These are phyloP conservation scores for Vidua macroura DNA, from an alignment of 2,113 vertebrate species.

Conservation along the genomic window DNA sequence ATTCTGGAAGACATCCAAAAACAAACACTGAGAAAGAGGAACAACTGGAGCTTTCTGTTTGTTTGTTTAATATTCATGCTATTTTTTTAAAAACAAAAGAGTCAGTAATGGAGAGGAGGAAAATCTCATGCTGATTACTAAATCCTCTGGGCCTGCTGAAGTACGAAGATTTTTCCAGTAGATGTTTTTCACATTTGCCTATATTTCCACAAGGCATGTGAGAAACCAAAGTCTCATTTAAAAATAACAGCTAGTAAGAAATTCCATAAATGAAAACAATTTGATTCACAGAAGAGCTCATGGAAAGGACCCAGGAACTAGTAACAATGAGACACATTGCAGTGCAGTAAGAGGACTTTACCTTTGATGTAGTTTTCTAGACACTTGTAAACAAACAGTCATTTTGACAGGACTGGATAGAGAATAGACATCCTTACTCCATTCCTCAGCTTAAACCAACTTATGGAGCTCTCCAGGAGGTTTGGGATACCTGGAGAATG, in stretches of 20 bases:
- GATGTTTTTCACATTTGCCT: conserved; percentile 41
- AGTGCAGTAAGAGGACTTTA: not conserved
- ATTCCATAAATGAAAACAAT: not conserved
- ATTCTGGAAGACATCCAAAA: conserved; percentile 36
- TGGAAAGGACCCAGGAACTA: not conserved
- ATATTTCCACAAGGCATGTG: conserved; percentile 23
- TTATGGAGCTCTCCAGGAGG: not conserved
- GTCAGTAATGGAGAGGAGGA: not conserved
- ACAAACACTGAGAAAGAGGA: conserved; percentile 33
- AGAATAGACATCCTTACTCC: not conserved
- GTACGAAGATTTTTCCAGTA: conserved; percentile 35
- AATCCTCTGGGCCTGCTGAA: conserved; percentile 32
- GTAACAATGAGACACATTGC: not conserved
- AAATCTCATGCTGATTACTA: conserved; percentile 51
- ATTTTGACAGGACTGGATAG: not conserved
- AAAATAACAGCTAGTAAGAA: conserved; percentile 46
- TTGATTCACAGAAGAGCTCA: not conserved
- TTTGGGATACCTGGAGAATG: not conserved
- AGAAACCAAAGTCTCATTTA: conserved; percentile 1
- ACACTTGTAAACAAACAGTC: not conserved
- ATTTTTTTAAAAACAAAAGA: conserved; percentile 17
- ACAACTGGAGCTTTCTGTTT: not conserved
- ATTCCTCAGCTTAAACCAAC: not conserved
- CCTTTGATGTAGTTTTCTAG: not conserved
- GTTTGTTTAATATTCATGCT: conserved; percentile 22